Base-by-base conservation (phyloP, 2,888 invertebrate species). In the Dasypolia templi region DNA sequence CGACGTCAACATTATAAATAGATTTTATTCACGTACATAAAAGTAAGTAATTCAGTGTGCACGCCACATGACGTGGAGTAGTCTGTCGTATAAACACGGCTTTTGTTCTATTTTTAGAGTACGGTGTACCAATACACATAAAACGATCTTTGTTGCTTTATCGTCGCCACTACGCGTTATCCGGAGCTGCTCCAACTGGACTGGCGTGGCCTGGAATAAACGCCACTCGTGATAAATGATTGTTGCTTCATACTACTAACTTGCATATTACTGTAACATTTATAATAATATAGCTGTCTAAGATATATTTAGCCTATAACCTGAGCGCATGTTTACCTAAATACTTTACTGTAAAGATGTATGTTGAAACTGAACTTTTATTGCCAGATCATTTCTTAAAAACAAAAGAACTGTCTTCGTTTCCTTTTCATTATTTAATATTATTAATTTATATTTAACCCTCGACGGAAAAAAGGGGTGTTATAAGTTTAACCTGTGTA, bases 1-100 rank as follows among this genome's bases (percentile, higher is more conserved):
- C 91, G 89, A 90, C 95, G 94, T 95, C 95, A 95, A 93, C 94
- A 90, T 93, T 95, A 96, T 94, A 95, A 95, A 95, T 96, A 95
- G 95, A 94, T 90, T 93, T 93, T 93, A 95, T 94, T 94, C 94
- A 93, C 92, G 87, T 91, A 93, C 89, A 91, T 91, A 91, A 92
- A 92, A 91, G 89, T 91, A 87, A 89, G 90, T 92, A 91, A 93
- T 92, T 92, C 90, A 89, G 90, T 87, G 89, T 91, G 92, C 90
- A 89, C 87, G 89, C 89, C 92, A 91, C 88, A 91, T 91, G 91
- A 90, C 90, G 90, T 87, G 86, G 79, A 83, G 77, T 85, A 89
- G 91, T 92, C 91, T 92, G 90, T 91, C 90, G 92, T 92, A 87
- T 88, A 90, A 89, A 89, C 89, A 88, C 79, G 59, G 84, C 80